Percentiles rank a stretch among this genome's conserved stretches.
phyloP scores from a whole-genome alignment of 2,797 vertebrate genomes.

The Xenentodon cancila region DNA sequence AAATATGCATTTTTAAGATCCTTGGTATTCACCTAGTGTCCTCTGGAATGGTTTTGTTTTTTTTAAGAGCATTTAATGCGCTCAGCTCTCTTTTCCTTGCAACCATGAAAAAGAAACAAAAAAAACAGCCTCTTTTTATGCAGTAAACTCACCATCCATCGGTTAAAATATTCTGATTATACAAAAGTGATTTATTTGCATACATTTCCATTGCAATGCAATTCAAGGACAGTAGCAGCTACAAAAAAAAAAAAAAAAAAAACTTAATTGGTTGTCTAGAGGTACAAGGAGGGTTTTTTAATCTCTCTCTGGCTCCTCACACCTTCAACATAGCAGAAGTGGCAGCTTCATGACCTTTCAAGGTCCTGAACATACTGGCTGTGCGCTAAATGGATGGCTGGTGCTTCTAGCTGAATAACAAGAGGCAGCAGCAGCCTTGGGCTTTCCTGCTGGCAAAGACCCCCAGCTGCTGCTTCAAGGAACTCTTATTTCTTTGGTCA shows the following conservation, averaged over 20 bases:
- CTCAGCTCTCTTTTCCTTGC: not conserved
- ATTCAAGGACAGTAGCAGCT: not conserved
- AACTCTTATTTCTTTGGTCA: conserved; percentile 19
- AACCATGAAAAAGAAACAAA: not conserved
- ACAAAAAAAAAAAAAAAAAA: too few species aligned
- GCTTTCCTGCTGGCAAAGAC: conserved; percentile 27
- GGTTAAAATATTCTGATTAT: not conserved
- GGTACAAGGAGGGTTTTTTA: conserved; percentile 26
- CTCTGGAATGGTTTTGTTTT: too few species aligned
- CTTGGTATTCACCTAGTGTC: too few species aligned
- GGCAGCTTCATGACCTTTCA: conserved; percentile 42
- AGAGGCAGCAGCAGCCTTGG: conserved; percentile 28
- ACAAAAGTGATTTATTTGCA: not conserved
- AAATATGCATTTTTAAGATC: too few species aligned
- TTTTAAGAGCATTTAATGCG: not conserved
- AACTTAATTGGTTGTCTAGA: conserved; percentile 1
- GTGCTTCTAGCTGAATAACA: conserved; percentile 34
- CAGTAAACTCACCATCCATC: not conserved
- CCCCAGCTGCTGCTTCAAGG: conserved; percentile 17
- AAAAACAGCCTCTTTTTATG: not conserved
- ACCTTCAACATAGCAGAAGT: conserved; percentile 33
- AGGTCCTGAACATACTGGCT: conserved; percentile 36
- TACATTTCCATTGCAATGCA: not conserved
- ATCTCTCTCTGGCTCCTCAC: conserved; percentile 27
- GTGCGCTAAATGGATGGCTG: conserved; percentile 42